These are phyloP conservation scores for Drosophila paracracens DNA, from an alignment of 2,888 invertebrate species.

Conservation along the genomic window DNA sequence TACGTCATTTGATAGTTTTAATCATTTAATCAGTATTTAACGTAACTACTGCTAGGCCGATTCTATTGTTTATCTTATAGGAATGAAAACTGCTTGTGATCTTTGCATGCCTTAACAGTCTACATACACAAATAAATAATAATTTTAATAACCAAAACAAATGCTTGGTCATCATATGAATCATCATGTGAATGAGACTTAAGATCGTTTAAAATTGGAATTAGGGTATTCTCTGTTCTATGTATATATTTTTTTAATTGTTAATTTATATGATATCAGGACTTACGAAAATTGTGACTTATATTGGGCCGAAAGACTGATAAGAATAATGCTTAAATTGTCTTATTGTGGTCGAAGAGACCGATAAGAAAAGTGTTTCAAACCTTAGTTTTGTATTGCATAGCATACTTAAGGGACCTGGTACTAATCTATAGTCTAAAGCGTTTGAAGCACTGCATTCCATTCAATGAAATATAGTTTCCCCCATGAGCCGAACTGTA, in stretches of 20 bases:
- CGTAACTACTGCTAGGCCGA: not conserved
- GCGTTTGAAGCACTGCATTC: not conserved
- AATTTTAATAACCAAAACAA: not conserved
- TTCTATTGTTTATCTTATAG: not conserved
- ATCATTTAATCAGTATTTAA: slow-evolving; percentile 8
- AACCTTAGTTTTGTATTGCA: slow-evolving; percentile 1
- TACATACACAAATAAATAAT: not conserved
- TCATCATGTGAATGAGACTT: not conserved
- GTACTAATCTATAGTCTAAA: not conserved
- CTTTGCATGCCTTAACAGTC: not conserved
- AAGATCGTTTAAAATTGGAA: not conserved
- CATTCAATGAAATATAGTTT: slow-evolving; percentile 5
- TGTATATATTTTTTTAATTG: not conserved
- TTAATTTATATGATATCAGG: not conserved
- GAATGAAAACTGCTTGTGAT: not conserved
- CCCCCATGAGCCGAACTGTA: not conserved
- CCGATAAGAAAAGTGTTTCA: not conserved
- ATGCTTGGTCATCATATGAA: not conserved
- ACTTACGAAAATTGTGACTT: not conserved
- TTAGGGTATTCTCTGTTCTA: not conserved
- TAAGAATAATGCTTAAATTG: not conserved
- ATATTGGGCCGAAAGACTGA: not conserved
- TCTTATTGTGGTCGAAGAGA: not conserved
- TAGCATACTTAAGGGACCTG: slow-evolving; percentile 50
- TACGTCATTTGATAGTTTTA: slow-evolving; percentile 37